Percentiles rank a stretch among this genome's conserved stretches.
Evolutionary conservation across 2,797 vertebrate genomes (phyloP).

Genomic region (Phalanger gymnotis): DNA sequence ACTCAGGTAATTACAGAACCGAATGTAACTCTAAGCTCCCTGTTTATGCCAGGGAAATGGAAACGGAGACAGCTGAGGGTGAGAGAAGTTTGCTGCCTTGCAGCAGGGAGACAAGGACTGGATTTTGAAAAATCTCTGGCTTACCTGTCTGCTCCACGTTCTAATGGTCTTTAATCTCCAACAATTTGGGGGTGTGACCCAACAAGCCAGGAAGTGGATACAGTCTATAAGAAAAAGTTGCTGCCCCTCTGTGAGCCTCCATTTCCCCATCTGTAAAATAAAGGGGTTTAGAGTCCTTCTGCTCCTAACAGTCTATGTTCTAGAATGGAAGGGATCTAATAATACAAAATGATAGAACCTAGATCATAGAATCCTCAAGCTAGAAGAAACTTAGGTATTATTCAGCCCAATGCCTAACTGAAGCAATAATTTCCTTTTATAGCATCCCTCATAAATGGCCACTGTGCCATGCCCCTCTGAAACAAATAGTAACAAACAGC

Average conservation of each 20-base stretch:
- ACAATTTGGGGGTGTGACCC: not conserved
- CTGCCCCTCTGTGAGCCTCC: not conserved
- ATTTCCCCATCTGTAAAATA: not conserved
- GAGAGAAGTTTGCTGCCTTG: slow-evolving; percentile 23
- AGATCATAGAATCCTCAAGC: not conserved
- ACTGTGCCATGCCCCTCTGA: not conserved
- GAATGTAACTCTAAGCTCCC: slow-evolving; percentile 60
- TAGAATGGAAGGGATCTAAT: not conserved
- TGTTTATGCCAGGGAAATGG: slow-evolving; percentile 50
- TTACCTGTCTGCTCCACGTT: not conserved
- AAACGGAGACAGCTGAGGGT: slow-evolving; percentile 47
- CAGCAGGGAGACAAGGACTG: slow-evolving; percentile 27
- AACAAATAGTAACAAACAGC: not conserved
- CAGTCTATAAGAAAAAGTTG: not conserved
- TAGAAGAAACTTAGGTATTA: not conserved
- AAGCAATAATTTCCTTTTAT: not conserved
- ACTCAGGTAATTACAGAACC: slow-evolving; percentile 77
- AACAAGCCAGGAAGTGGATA: not conserved
- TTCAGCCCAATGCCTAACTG: not conserved
- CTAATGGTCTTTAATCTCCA: not conserved
- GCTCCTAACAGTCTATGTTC: not conserved
- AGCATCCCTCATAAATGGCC: not conserved
- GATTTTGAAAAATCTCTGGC: not conserved
- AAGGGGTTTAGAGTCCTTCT: not conserved
- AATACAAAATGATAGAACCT: not conserved